Evolutionary conservation across 2,113 vertebrate genomes (phyloP).

Genomic region (Donacobius atricapilla): DNA sequence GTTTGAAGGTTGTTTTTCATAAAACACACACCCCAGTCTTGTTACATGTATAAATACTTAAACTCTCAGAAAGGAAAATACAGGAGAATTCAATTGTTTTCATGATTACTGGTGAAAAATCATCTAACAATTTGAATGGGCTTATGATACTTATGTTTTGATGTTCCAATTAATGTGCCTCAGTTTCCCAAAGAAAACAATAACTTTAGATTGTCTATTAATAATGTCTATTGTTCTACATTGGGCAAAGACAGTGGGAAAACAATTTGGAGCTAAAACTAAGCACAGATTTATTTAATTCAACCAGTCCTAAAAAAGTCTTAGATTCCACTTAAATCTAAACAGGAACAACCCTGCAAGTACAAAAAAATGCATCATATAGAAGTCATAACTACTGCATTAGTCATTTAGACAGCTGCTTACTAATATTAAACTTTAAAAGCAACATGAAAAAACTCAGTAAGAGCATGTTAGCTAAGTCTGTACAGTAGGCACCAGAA

Average conservation of each 20-base stretch:
- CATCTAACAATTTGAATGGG: neutral
- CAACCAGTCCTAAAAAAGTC: neutral
- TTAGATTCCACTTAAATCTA: neutral
- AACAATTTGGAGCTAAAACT: neutral
- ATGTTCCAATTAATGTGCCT: neutral
- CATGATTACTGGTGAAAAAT: neutral
- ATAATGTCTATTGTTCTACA: neutral
- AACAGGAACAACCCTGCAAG: neutral
- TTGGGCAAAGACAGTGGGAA: neutral
- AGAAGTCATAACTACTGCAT: neutral
- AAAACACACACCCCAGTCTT: neutral
- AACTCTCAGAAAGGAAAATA: neutral
- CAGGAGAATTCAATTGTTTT: neutral
- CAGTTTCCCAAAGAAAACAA: neutral
- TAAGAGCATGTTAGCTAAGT: neutral
- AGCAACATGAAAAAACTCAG: neutral
- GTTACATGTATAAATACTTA: neutral
- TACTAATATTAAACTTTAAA: constrained; percentile 43
- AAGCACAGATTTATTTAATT: neutral
- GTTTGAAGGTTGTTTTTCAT: neutral
- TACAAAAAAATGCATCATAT: neutral
- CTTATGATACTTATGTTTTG: neutral
- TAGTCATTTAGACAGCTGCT: constrained; percentile 46
- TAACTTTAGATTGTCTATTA: neutral
- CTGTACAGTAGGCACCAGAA: neutral